Evolutionary conservation across 2,113 vertebrate genomes (phyloP).

Genomic region (Oreochromis spilurus): DNA sequence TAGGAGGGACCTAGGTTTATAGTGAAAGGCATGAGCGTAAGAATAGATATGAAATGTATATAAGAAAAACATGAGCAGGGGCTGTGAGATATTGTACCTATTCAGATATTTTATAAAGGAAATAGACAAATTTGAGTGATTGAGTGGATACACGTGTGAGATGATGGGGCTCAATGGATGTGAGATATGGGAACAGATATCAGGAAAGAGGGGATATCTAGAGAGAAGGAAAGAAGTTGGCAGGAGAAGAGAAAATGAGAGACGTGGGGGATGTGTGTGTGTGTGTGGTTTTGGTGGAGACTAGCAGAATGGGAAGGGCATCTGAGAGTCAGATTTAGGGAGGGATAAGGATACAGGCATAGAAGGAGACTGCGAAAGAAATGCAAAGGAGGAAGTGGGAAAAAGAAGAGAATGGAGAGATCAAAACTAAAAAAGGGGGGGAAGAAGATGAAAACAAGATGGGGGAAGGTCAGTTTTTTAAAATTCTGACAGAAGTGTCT

Average conservation of each 20-base stretch:
- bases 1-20: not conserved
- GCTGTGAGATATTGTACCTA: not conserved
- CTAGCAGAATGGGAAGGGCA: not conserved
- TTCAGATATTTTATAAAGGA: slow-evolving; percentile 5
- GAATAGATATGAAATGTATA: not conserved
- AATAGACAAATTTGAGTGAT: slow-evolving; percentile 27
- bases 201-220: not conserved
- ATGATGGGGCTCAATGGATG: slow-evolving; percentile 10
- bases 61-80: slow-evolving; percentile 8
- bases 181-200: slow-evolving; percentile 5
- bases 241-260: not conserved
- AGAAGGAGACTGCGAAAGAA: not conserved
- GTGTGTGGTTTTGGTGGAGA: not conserved
- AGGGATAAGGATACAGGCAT: not conserved
- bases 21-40: not conserved
- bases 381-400: not conserved
- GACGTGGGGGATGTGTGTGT: too few relatives aligned
- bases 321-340: not conserved
- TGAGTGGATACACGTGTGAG: slow-evolving; percentile 15
- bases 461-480: not conserved
- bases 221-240: not conserved
- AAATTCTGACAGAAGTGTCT: slow-evolving; percentile 2
- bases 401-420: not conserved
- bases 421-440: not conserved
- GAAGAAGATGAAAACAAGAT: not conserved